Percentiles rank a stretch among this genome's conserved stretches.
phyloP scores from a whole-genome alignment of 2,888 invertebrate genomes.

The Minunthozetes semirufus region DNA sequence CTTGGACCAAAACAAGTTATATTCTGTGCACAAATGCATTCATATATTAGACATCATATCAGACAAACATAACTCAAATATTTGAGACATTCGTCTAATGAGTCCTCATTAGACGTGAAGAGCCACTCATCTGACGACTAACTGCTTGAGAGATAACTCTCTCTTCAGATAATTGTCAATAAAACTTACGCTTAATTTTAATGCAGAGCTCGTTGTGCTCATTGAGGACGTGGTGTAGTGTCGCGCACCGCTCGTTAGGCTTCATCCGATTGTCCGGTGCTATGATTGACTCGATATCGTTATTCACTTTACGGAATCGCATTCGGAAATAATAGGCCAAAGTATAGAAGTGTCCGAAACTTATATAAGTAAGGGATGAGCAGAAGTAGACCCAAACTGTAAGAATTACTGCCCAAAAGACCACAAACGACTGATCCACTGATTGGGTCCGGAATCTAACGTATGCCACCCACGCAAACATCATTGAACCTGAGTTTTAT shows the following conservation, averaged over 20 bases:
- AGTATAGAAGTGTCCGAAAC: slow-evolving; percentile 29
- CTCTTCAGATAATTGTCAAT: not conserved
- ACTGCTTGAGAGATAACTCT: not conserved
- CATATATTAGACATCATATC: not conserved
- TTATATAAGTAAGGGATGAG: slow-evolving; percentile 25
- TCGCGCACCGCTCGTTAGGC: slow-evolving; percentile 33
- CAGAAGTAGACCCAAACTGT: slow-evolving; percentile 29
- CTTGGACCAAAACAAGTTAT: slow-evolving; percentile 35
- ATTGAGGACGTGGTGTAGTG: slow-evolving; percentile 26
- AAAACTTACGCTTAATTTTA: slow-evolving; percentile 31
- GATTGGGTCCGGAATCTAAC: slow-evolving; percentile 13
- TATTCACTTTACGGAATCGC: slow-evolving; percentile 36
- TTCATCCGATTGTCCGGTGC: slow-evolving; percentile 34
- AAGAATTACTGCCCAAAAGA: slow-evolving; percentile 23
- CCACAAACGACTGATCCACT: not conserved
- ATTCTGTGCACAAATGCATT: slow-evolving; percentile 22
- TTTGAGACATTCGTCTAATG: not conserved
- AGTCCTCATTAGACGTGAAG: too few relatives aligned
- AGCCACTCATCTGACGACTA: not conserved
- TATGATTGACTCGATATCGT: slow-evolving; percentile 36
- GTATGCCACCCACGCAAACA: slow-evolving; percentile 31
- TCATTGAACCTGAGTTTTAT: slow-evolving; percentile 14
- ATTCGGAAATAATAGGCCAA: slow-evolving; percentile 34
- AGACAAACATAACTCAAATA: slow-evolving; percentile 3
- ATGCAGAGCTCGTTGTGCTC: slow-evolving; percentile 37